Conservation (phyloP, 2,888 invertebrate species). For the Digitonthophagus gazella region DNA sequence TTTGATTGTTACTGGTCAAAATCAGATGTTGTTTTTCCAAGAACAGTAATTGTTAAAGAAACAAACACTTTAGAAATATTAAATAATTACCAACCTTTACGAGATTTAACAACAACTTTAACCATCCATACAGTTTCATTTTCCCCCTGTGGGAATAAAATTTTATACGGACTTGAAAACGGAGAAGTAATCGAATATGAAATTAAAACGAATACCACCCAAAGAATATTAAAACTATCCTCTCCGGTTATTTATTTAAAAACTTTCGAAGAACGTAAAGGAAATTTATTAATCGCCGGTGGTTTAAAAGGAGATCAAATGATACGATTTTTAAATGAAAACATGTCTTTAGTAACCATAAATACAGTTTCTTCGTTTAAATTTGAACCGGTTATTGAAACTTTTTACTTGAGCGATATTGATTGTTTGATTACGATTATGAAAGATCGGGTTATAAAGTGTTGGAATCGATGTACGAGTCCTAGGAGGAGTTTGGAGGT, state of each 20-base stretch:
- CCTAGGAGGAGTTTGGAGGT: conserved; percentile 22
- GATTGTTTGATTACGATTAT: conserved; percentile 29
- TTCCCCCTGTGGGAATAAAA: conserved; percentile 40
- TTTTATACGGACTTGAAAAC: conserved; percentile 42
- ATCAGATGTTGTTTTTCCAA: conserved; percentile 15
- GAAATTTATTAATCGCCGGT: conserved; percentile 14
- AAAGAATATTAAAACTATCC: conserved; percentile 33
- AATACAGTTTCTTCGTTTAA: conserved; percentile 17
- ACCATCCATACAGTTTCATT: conserved; percentile 41
- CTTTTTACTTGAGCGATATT: conserved; percentile 28
- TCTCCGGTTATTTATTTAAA: conserved; percentile 35
- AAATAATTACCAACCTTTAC: conserved; percentile 38
- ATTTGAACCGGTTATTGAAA: conserved; percentile 29
- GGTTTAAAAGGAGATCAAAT: conserved; percentile 17
- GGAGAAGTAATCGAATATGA: conserved; percentile 41
- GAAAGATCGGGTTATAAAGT: conserved; percentile 31
- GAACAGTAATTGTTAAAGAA: conserved; percentile 33
- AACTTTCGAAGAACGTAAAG: conserved; percentile 30
- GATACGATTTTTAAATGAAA: conserved; percentile 10
- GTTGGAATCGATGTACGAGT: conserved; percentile 29
- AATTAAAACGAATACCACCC: conserved; percentile 35
- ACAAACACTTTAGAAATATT: conserved; percentile 41
- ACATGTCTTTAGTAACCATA: conserved; percentile 12
- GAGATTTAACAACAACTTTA: conserved; percentile 36
- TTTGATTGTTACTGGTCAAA: conserved; percentile 24